phyloP scores from a whole-genome alignment of 1,140 invertebrate genomes.

The Drosophila nikananu region DNA sequence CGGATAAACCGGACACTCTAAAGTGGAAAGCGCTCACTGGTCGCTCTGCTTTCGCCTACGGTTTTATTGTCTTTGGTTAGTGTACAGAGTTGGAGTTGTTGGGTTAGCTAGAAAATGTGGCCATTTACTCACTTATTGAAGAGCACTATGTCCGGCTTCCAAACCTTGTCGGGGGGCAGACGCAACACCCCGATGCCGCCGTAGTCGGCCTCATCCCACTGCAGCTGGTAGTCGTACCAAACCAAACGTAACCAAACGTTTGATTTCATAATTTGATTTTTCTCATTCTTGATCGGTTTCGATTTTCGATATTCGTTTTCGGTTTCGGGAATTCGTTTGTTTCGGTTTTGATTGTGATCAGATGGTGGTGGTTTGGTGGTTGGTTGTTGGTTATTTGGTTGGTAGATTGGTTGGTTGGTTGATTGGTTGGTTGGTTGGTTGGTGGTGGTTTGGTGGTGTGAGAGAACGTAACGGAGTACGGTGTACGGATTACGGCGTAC shows the following conservation, averaged over 20 bases:
- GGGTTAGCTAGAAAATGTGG: conserved; percentile 42
- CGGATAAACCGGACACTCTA: background rate
- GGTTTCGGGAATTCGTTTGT: conserved; percentile 51
- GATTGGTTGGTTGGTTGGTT: conserved; percentile 35
- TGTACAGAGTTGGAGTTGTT: conserved; percentile 52
- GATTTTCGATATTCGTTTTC: conserved; percentile 52
- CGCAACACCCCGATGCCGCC: conserved; percentile 98
- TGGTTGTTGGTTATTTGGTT: conserved; percentile 43
- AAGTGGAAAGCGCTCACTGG: conserved; percentile 14
- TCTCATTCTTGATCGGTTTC: conserved; percentile 93
- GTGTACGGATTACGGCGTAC: conserved; percentile 27
- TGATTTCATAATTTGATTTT: conserved; percentile 99
- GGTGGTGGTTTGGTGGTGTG: conserved; percentile 38
- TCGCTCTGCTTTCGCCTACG: conserved; percentile 40
- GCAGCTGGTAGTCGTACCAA: conserved; percentile 99
- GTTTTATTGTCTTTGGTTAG: conserved; percentile 29
- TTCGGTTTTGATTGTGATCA: conserved; percentile 55
- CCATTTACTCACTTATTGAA: conserved; percentile 97
- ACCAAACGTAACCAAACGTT: conserved; percentile 98
- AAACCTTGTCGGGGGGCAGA: conserved; percentile 99
- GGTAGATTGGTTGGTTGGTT: conserved; percentile 40
- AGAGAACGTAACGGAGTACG: conserved; percentile 43
- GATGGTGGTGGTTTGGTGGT: conserved; percentile 61
- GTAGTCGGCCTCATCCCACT: conserved; percentile 99
- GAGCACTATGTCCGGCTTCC: conserved; percentile 99